A percentile compares a stretch with the other conserved stretches of the same genome.
Conservation (phyloP, 1,140 invertebrate genomes). For the Drosophila lacertosa region DNA sequence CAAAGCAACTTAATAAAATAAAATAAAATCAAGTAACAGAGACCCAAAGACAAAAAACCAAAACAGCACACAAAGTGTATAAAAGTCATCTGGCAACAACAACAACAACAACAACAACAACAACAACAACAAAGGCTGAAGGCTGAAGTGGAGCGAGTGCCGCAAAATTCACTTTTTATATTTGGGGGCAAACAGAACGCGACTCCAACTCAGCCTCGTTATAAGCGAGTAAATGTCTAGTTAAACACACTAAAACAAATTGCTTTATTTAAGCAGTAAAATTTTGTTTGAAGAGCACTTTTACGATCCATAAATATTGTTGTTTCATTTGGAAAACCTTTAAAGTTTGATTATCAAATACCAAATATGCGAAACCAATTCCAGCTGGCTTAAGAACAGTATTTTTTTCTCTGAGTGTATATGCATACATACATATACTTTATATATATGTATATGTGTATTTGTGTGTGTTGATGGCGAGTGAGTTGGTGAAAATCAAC, state of each 20-base stretch:
- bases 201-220: slow-evolving; percentile 14
- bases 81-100: slow-evolving; percentile 29
- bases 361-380: no score
- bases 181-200: slow-evolving; percentile 29
- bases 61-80: slow-evolving; percentile 26
- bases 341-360: no score
- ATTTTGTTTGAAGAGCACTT: no score
- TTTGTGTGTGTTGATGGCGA: slow-evolving; percentile 17
- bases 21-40: slow-evolving; percentile 30
- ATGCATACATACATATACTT: background rate
- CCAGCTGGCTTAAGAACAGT: background rate
- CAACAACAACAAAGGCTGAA: slow-evolving; percentile 28
- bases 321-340: no score
- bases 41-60: slow-evolving; percentile 18
- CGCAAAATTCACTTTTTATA: slow-evolving; percentile 63
- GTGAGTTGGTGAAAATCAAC: slow-evolving; percentile 66
- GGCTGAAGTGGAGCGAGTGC: slow-evolving; percentile 48
- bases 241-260: background rate
- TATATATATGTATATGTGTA: background rate
- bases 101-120: slow-evolving; percentile 9
- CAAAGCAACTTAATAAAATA: slow-evolving; percentile 24
- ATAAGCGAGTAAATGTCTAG: slow-evolving; percentile 13
- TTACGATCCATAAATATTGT: no score
- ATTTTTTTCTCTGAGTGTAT: background rate
- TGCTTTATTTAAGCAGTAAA: no score